Conservation (phyloP, 2,797 vertebrate genomes). For the Hoplostethus mediterraneus region DNA sequence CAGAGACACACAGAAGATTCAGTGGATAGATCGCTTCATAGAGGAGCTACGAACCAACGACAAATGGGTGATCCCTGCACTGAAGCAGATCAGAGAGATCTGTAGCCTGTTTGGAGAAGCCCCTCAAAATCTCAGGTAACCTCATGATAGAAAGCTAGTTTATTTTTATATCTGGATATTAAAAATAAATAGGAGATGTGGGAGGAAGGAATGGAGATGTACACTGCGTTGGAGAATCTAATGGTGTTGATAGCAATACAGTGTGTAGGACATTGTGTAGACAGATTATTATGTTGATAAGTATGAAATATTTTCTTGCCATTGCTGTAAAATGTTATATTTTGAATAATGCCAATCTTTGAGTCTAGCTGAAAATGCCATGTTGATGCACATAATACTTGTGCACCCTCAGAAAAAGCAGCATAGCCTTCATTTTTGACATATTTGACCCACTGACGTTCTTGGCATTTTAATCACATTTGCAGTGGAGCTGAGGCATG, state of each 20-base stretch:
- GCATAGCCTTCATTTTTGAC: constrained; percentile 3
- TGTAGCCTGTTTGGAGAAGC: constrained; percentile 99
- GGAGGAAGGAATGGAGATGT: neutral
- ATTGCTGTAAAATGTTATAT: constrained; percentile 2
- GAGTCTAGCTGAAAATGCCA: neutral
- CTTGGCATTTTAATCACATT: constrained; percentile 31
- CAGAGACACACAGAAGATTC: constrained; percentile 98
- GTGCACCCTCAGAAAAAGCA: neutral
- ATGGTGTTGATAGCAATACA: neutral
- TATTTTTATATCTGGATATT: neutral
- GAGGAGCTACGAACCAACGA: constrained; percentile 99
- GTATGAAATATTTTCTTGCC: constrained; percentile 14
- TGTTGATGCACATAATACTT: constrained; percentile 9
- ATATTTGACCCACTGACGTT: constrained; percentile 29
- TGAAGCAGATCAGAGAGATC: constrained; percentile 99
- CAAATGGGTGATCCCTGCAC: constrained; percentile 99
- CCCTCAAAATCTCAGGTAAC: constrained; percentile 98
- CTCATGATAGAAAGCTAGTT: constrained; percentile 11
- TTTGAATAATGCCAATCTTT: neutral
- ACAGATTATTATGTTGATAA: neutral
- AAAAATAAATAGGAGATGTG: neutral
- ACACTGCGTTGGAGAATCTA: neutral
- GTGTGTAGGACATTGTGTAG: neutral
- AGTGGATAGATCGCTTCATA: constrained; percentile 99
- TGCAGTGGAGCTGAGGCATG: constrained; percentile 31